These are phyloP conservation scores for Tetrao urogallus DNA, from an alignment of 2,113 vertebrate genomes.

Conservation along the genomic window DNA sequence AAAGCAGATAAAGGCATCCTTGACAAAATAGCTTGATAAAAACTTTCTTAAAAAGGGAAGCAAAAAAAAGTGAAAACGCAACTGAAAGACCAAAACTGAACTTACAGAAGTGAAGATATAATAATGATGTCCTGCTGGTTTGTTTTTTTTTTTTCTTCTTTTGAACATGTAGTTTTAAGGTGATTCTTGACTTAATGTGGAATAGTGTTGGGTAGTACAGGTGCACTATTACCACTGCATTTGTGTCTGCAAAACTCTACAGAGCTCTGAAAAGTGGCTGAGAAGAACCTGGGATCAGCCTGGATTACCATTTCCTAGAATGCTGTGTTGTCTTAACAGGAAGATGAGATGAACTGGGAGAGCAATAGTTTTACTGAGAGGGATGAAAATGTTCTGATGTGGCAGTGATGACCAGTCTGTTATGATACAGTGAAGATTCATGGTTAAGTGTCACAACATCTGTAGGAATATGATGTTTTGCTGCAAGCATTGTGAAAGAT, in stretches of 20 bases:
- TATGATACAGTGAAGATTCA: background rate
- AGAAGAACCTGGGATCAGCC: background rate
- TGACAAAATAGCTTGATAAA: background rate
- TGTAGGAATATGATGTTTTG: background rate
- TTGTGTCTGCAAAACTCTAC: accelerated
- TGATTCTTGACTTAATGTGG: background rate
- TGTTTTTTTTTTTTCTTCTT: background rate
- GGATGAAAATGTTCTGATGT: background rate
- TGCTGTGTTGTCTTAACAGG: background rate
- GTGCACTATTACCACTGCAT: background rate
- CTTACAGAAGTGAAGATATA: background rate
- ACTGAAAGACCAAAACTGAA: background rate
- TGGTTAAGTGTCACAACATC: background rate
- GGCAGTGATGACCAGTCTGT: background rate
- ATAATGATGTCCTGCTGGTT: background rate
- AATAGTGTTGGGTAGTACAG: too few species aligned
- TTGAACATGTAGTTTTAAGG: background rate
- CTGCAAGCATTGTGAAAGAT: background rate
- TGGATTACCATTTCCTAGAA: background rate
- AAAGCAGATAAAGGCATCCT: slow-evolving; percentile 19
- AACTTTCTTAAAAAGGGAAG: background rate
- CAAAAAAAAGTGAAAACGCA: background rate
- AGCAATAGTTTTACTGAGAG: background rate
- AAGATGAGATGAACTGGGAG: background rate
- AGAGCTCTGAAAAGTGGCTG: background rate